Evolutionary conservation across 2,113 vertebrate species (phyloP), one percentile per base, ranked within the genome.

Genomic region (Atherinomorus stipes): DNA sequence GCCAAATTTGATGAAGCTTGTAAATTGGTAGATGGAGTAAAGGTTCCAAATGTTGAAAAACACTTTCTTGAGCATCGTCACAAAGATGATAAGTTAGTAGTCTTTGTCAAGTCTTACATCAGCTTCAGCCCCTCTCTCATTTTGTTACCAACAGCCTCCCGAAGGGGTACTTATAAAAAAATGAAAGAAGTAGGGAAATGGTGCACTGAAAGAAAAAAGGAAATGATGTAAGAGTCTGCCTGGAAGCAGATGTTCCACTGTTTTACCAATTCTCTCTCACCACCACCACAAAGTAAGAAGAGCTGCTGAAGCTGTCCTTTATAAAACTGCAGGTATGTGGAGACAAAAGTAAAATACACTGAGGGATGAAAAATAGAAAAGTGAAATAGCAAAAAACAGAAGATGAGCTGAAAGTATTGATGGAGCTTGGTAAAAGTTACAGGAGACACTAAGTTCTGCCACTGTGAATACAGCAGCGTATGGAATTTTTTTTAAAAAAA

Each of bases 91-190:
- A 77, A 74, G 56, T 78, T 63, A 52, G 80, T 64, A 64, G 63
- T 71, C 65, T 25, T 67, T 88, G 38, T 84, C 76, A 70, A 84
- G 71, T 86, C 53, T 88, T 87, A 66, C 90, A 86, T 91, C 89
- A 90, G 76, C 54, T 75, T 50, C 58, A 64, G 73, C 64, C 66
- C 68, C 57, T 56, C 44, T 73, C 47, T 44, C 47, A 78, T 76
- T 77, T 75, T 7, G 37, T 82, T 80, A 66, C 81, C 53, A 77
- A 85, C 26, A 19, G 76, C 80, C 83, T 85, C 56, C 31, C 23
- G 40, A 75, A 10, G 47, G 42, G 19, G 40, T 42, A 0, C 11
- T 19, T 1, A 44, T 60, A n/a, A 60, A 53, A 68, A 62, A 50
- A 40, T 21, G 52, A 40, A 67, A 44, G 18, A 38, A 15, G 60